Conservation (phyloP, 2,113 vertebrate genomes). For the Pteronura brasiliensis region DNA sequence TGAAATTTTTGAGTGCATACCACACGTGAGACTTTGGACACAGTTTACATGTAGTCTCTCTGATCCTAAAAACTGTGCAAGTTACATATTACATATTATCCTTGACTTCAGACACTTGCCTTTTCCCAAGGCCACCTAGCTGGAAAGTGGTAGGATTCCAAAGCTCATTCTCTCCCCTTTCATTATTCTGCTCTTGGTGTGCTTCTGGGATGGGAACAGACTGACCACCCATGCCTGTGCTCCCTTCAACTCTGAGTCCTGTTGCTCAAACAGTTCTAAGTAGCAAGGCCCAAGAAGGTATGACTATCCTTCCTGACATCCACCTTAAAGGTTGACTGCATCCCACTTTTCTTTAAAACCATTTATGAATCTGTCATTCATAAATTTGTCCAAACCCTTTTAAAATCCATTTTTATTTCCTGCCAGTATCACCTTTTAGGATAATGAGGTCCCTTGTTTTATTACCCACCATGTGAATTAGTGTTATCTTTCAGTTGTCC, state of each 20-base stretch:
- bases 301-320: constrained; percentile 1
- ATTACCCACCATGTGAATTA: constrained; percentile 72
- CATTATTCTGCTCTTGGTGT: neutral
- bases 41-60: neutral
- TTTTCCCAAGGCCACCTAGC: neutral
- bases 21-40: neutral
- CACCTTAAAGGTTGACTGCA: constrained; percentile 43
- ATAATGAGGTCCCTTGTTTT: constrained; percentile 72
- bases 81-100: neutral
- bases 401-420: constrained; percentile 76
- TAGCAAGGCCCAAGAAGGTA: neutral
- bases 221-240: neutral
- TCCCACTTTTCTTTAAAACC: constrained; percentile 30
- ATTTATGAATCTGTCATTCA: constrained; percentile 67
- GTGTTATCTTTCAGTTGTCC: constrained; percentile 73
- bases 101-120: neutral
- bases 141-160: neutral
- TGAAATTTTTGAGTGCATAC: neutral
- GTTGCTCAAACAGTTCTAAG: neutral
- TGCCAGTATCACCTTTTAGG: constrained; percentile 70
- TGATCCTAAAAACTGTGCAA: neutral
- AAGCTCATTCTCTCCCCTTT: neutral
- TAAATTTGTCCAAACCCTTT: constrained; percentile 73
- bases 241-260: neutral
- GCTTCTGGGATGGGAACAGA: constrained; percentile 3